phyloP scores from a whole-genome alignment of 2,888 invertebrate genomes.

The Zaprionus obscuricornis region DNA sequence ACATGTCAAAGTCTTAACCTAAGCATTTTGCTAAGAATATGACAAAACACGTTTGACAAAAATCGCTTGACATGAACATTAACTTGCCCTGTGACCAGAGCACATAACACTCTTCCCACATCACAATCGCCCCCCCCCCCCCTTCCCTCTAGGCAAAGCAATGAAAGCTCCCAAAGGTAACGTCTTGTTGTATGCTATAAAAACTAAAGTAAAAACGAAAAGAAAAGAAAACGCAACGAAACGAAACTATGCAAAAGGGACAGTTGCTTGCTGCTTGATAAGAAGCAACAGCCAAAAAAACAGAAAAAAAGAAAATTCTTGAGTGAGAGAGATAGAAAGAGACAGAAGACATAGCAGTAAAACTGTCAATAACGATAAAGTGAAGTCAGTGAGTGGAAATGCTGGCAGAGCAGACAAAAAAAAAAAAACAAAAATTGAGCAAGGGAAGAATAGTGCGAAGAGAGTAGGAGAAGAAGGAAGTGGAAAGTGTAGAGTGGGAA shows the following conservation, averaged over 20 bases:
- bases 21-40: constrained; percentile 53
- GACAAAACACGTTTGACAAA: constrained; percentile 47
- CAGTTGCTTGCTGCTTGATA: constrained; percentile 53
- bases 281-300: constrained; percentile 23
- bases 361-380: constrained; percentile 78
- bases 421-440: too few relatives aligned
- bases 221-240: constrained; percentile 43
- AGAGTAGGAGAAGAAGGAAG: too few relatives aligned
- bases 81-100: constrained; percentile 56
- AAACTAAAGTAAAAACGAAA: constrained; percentile 25
- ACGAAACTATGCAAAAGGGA: constrained; percentile 74
- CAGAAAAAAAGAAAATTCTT: neutral
- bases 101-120: too few relatives aligned
- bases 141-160: too few relatives aligned
- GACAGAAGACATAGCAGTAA: constrained; percentile 44
- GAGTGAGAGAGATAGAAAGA: constrained; percentile 8
- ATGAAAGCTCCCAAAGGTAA: constrained; percentile 57
- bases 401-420: too few relatives aligned
- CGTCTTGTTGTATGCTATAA: constrained; percentile 44
- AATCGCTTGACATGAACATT: constrained; percentile 61
- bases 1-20: too few relatives aligned
- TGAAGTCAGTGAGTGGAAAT: constrained; percentile 37
- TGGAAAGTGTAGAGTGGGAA: constrained; percentile 3
- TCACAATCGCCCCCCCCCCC: constrained; percentile 17
- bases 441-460: too few relatives aligned